Percentiles rank a stretch among this genome's conserved stretches.
These are phyloP conservation scores for Leucophora obtusa DNA, from an alignment of 2,888 invertebrate genomes.

Conservation along the genomic window DNA sequence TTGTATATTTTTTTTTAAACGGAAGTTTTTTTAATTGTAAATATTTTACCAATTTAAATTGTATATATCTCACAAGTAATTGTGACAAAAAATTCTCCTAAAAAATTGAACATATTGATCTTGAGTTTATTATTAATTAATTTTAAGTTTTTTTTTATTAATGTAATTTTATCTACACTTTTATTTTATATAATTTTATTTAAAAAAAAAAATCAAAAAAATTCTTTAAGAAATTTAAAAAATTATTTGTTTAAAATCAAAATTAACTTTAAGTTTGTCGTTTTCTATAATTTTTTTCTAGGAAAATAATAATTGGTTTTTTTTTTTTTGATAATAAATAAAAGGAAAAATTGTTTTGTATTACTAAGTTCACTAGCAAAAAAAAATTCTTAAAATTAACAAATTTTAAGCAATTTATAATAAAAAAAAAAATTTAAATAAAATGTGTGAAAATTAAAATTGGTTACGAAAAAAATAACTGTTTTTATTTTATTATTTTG, in stretches of 20 bases:
- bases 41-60: constrained; percentile 30
- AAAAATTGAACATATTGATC: constrained; percentile 43
- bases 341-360: constrained; percentile 41
- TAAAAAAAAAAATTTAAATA: background rate
- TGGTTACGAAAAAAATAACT: constrained; percentile 4
- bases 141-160: constrained; percentile 37
- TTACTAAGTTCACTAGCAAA: constrained; percentile 13
- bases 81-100: constrained; percentile 11
- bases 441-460: constrained; percentile 55
- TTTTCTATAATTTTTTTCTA: constrained; percentile 33
- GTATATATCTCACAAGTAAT: constrained; percentile 32
- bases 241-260: constrained; percentile 70
- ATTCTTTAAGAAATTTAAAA: constrained; percentile 51
- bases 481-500: constrained; percentile 29
- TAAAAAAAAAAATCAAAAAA: constrained; percentile 47
- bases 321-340: constrained; percentile 58
- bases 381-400: background rate
- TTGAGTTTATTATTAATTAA: constrained; percentile 34
- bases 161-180: constrained; percentile 28
- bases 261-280: constrained; percentile 77
- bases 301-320: constrained; percentile 64
- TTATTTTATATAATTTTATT: constrained; percentile 63
- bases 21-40: constrained; percentile 39
- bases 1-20: constrained; percentile 41
- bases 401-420: constrained; percentile 13